Percentiles rank a stretch among this genome's conserved stretches.
Conservation (phyloP, 2,888 invertebrate species). For the Sphinx pinastri region DNA sequence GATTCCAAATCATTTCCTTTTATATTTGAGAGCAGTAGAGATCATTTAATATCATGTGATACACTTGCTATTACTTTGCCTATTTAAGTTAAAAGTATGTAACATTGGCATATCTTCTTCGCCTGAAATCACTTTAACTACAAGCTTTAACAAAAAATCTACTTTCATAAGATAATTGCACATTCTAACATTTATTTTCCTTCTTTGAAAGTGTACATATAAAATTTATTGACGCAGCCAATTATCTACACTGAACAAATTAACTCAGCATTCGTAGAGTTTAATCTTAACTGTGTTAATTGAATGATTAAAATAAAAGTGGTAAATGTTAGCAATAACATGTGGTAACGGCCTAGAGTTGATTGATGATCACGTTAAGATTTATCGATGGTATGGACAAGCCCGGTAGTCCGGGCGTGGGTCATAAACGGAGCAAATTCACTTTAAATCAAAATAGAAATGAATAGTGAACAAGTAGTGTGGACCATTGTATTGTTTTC, state of each 20-base stretch:
- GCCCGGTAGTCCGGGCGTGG: not conserved
- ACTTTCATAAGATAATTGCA: not conserved
- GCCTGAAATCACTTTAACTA: no score
- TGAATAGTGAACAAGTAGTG: no score
- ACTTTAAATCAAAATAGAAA: not conserved
- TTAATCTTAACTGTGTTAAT: slow-evolving; percentile 13
- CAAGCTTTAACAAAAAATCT: not conserved
- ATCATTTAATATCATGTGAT: no score
- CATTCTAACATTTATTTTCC: not conserved
- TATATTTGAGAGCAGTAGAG: no score
- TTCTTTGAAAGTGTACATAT: not conserved
- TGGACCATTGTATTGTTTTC: no score
- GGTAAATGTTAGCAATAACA: slow-evolving; percentile 24
- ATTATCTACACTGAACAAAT: not conserved
- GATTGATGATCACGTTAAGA: slow-evolving; percentile 22
- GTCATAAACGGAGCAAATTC: not conserved
- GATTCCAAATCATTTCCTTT: no score
- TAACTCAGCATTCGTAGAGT: not conserved
- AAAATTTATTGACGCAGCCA: not conserved
- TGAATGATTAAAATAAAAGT: slow-evolving; percentile 26
- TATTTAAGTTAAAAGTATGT: no score
- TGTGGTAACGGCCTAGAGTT: slow-evolving; percentile 5
- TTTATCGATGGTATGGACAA: not conserved
- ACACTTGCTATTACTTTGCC: no score
- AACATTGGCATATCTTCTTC: no score